Conservation (phyloP, 2,797 vertebrate genomes). For the Aselliscus stoliczkanus region DNA sequence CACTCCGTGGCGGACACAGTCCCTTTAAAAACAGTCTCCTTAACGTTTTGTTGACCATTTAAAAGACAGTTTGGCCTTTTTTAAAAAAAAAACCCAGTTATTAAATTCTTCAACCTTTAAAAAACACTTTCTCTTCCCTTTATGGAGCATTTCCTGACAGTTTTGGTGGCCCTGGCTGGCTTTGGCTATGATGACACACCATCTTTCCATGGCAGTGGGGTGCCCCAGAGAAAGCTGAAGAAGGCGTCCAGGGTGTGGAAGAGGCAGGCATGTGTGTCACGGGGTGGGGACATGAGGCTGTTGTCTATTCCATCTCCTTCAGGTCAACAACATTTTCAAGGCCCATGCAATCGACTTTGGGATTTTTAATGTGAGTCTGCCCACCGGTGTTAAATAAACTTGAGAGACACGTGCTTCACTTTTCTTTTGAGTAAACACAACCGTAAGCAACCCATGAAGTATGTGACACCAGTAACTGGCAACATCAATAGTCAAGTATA, state of each 20-base stretch:
- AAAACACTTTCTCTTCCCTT: neutral
- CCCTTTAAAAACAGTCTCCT: neutral
- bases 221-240: neutral
- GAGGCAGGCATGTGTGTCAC: accelerated
- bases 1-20: accelerated
- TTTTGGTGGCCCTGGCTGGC: neutral
- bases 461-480: accelerated
- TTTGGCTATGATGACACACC: neutral
- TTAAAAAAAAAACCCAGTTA: neutral
- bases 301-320: neutral
- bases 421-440: neutral
- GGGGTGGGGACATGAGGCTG: neutral
- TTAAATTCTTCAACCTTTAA: neutral
- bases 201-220: neutral
- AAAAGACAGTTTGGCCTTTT: neutral
- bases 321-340: neutral
- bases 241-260: neutral
- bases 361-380: neutral
- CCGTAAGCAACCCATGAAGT: too few relatives aligned
- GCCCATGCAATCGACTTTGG: neutral
- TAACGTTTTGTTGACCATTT: neutral
- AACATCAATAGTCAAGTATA: accelerated
- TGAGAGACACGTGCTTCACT: accelerated
- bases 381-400: neutral
- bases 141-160: neutral